These are phyloP conservation scores for Fulmarus glacialis DNA, from an alignment of 2,113 vertebrate species.

Conservation along the genomic window DNA sequence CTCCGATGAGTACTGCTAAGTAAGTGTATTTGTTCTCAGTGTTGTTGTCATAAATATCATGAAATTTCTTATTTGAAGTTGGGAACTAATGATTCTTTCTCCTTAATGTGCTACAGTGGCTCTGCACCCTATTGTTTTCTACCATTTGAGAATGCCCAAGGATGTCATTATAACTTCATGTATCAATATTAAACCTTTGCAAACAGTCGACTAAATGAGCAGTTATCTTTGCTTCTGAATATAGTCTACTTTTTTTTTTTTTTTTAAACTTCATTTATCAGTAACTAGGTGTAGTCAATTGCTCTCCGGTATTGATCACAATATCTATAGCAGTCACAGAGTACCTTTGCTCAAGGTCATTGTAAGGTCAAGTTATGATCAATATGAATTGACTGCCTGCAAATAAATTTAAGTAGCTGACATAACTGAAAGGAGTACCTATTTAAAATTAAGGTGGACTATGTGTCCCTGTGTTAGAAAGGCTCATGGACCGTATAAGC, in stretches of 20 bases:
- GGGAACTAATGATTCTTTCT: constrained; percentile 78
- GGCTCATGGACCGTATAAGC: neutral
- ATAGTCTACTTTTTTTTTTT: constrained; percentile 60
- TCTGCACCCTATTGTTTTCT: constrained; percentile 77
- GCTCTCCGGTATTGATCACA: constrained; percentile 87
- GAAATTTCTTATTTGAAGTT: constrained; percentile 74
- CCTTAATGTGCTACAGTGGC: constrained; percentile 69
- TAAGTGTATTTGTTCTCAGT: constrained; percentile 57
- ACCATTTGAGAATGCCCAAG: constrained; percentile 74
- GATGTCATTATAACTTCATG: constrained; percentile 80
- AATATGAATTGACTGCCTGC: constrained; percentile 88
- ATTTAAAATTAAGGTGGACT: constrained; percentile 85
- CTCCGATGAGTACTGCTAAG: constrained; percentile 35
- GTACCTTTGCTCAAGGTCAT: constrained; percentile 86
- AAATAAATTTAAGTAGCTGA: constrained; percentile 88
- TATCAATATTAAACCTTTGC: constrained; percentile 83
- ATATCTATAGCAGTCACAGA: constrained; percentile 82
- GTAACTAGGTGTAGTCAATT: constrained; percentile 84
- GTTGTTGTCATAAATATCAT: constrained; percentile 73
- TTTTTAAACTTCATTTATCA: constrained; percentile 78
- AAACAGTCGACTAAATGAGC: constrained; percentile 80
- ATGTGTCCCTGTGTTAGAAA: constrained; percentile 20
- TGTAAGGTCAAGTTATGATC: constrained; percentile 85
- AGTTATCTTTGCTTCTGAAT: constrained; percentile 82
- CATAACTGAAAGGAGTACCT: constrained; percentile 79